A percentile compares a stretch with the other conserved stretches of the same genome.
These are phyloP conservation scores for Smittia sp. DNA, from an alignment of 2,888 invertebrate genomes.

Conservation along the genomic window DNA sequence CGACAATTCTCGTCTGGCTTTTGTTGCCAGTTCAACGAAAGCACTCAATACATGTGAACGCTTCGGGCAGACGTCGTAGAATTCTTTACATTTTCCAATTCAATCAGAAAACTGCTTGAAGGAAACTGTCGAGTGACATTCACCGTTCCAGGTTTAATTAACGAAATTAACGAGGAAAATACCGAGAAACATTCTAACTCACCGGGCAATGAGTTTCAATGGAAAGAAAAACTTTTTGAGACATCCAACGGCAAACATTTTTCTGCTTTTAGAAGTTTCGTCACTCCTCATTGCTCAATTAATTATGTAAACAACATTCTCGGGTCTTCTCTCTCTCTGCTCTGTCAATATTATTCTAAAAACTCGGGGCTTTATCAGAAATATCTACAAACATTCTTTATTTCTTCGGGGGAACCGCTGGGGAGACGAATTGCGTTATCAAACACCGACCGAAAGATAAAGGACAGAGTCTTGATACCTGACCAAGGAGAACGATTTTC, in stretches of 20 bases:
- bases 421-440: neutral
- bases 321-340: no score
- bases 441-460: neutral
- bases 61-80: neutral
- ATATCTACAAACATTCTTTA: conserved; percentile 12
- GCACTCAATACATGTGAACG: no score
- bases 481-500: neutral
- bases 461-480: neutral
- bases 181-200: neutral
- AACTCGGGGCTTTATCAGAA: neutral
- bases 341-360: conserved; percentile 25
- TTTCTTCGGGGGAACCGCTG: neutral
- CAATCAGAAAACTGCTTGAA: neutral
- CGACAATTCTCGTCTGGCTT: neutral
- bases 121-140: no score
- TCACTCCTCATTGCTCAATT: conserved; percentile 17
- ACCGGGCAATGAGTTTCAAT: neutral
- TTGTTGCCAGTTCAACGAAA: no score
- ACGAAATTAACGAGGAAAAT: neutral
- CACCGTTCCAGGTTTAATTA: neutral
- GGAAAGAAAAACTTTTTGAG: neutral
- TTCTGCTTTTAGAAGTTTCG: conserved; percentile 2
- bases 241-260: neutral
- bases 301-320: conserved; percentile 35
- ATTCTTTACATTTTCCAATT: neutral